Evolutionary conservation across 2,113 vertebrate genomes (phyloP).

Genomic region (Saguinus midas): DNA sequence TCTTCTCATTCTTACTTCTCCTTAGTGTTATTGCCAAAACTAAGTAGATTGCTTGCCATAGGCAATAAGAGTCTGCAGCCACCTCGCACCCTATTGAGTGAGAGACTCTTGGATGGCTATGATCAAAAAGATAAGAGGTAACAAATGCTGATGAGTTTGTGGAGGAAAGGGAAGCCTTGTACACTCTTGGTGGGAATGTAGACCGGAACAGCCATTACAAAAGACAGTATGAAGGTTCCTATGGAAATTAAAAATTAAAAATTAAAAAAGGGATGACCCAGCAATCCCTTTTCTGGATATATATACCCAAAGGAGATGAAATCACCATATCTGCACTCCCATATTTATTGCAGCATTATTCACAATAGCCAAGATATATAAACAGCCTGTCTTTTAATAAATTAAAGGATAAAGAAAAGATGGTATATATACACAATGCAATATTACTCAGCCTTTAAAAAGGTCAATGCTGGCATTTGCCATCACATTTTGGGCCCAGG

Average conservation of each 20-base stretch:
- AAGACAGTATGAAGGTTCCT: not conserved
- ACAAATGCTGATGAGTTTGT: not conserved
- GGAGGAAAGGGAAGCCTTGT: not conserved
- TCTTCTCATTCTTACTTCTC: too few species aligned
- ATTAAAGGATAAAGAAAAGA: not conserved
- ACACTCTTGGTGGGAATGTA: not conserved
- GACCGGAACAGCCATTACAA: not conserved
- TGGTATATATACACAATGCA: not conserved
- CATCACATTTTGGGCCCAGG: not conserved
- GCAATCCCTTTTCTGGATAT: not conserved
- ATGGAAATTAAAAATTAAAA: not conserved
- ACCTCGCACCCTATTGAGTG: too few species aligned
- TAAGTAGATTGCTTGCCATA: too few species aligned
- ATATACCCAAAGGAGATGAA: not conserved
- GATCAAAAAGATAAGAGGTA: not conserved
- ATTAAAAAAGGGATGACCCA: too few species aligned
- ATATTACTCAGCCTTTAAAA: not conserved
- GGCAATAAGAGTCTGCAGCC: too few species aligned
- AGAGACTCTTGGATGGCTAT: too few species aligned
- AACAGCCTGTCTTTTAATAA: not conserved
- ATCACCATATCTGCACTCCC: not conserved
- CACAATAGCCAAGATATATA: not conserved
- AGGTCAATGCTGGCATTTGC: not conserved
- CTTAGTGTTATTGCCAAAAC: too few species aligned
- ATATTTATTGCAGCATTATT: not conserved